A percentile compares a stretch with the other conserved stretches of the same genome.
These are phyloP conservation scores for Panagrolaimus sp. DNA, from an alignment of 1,140 invertebrate genomes.

Conservation along the genomic window DNA sequence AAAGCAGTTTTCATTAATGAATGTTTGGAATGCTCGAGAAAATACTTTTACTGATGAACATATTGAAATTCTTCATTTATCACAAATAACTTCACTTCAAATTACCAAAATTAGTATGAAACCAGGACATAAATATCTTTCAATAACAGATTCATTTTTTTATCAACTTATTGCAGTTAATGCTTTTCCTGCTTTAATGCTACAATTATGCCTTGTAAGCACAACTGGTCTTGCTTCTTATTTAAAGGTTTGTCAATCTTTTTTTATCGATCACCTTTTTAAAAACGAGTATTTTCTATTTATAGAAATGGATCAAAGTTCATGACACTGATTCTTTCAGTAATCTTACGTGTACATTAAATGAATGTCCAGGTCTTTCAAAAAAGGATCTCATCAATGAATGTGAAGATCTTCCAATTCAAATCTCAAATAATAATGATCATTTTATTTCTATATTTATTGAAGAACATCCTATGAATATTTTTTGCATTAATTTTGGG, in stretches of 20 bases:
- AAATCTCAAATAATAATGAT: not conserved
- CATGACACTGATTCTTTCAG: slow-evolving; percentile 7
- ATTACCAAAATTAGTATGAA: not conserved
- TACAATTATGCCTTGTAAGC: not conserved
- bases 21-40: not conserved
- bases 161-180: not conserved
- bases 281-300: slow-evolving; percentile 5
- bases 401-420: not conserved
- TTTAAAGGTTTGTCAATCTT: not conserved
- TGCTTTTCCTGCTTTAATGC: not conserved
- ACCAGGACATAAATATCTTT: not conserved
- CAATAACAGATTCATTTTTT: not conserved
- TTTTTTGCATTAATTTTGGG: not conserved
- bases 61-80: not conserved
- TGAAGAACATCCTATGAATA: not conserved
- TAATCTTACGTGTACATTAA: not conserved
- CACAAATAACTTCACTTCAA: not conserved
- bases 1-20: not conserved
- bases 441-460: no score
- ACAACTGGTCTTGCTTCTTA: not conserved
- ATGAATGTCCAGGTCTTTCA: not conserved
- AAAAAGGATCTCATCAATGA: not conserved
- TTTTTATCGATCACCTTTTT: not conserved
- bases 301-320: not conserved
- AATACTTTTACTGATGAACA: slow-evolving; percentile 5